Evolutionary conservation across 2,113 vertebrate genomes (phyloP), one percentile per base, ranked within the genome.

Genomic region (Prunella himalayana): DNA sequence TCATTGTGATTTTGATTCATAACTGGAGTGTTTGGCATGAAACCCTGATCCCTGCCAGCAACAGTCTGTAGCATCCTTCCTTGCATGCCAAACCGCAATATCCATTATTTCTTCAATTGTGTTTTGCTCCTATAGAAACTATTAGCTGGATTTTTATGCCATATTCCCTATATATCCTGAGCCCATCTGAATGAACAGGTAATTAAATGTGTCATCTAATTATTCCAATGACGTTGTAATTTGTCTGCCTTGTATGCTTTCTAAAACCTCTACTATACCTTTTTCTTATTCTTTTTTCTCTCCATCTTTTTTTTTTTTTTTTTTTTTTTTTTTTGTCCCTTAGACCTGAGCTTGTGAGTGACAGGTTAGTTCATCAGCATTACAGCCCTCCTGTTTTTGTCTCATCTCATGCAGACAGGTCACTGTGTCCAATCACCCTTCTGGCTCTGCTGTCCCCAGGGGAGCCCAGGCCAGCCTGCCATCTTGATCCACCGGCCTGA

Each of bases 311-410:
- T 37, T 37, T 37, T 37, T 37, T 37, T 37, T 37, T 37, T 37
- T 37, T 37, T 37, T 37, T 37, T 24, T 47, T 42, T 13, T 59
- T 22, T 5, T 63, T 63, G 21, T 4, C 24, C 23, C 30, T 49
- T 61, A 92, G 91, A 97, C 93, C 92, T 96, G 93, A 97, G 97
- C 94, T 96, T 97, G 63, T 98, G 98, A 98, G 90, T 98, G 98
- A 98, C 98, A 98, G 97, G 97, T 97, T 97, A 97, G 96, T 98
- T 98, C 97, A 98, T 98, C 97, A 97, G 97, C 94, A 96, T 98
- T 98, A 97, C 97, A 98, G 96, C 90, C 94, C 96, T 98, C 96
- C 95, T 97, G 95, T 96, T 98, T 98, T 96, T 96, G 95, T 94
- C 96, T 98, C 95, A 95, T 98, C 95, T 98, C 94, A 95, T 96